These are phyloP conservation scores for Bembecia ichneumoniformis DNA, from an alignment of 2,888 invertebrate genomes.

Conservation along the genomic window DNA sequence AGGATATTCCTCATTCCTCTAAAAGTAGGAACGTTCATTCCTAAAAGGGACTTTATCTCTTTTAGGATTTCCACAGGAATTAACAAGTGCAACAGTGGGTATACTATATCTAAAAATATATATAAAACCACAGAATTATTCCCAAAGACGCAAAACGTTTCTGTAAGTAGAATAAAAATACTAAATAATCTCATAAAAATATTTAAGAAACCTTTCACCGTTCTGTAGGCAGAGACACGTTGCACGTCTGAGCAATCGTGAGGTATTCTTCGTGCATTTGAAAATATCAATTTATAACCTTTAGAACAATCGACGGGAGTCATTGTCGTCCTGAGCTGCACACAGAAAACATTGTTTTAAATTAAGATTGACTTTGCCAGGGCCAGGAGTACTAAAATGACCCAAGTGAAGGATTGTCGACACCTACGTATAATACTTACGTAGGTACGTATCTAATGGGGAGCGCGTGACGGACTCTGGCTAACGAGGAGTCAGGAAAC, in stretches of 20 bases:
- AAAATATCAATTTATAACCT: conserved; percentile 10
- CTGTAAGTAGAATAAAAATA: no score
- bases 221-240: conserved; percentile 3
- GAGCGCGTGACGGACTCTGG: conserved; percentile 44
- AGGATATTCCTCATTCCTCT: no score
- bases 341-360: neutral
- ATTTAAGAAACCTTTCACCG: conserved; percentile 14
- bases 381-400: conserved; percentile 1
- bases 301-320: neutral
- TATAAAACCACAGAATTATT: no score
- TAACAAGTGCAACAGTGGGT: no score
- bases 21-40: no score
- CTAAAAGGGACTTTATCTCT: no score
- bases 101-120: no score
- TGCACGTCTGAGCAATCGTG: conserved; percentile 3
- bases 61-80: no score
- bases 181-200: neutral
- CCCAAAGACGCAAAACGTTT: no score
- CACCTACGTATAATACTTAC: conserved; percentile 12
- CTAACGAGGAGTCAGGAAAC: conserved; percentile 19
- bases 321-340: conserved; percentile 3
- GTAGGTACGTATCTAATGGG: conserved; percentile 22
- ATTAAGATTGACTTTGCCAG: neutral
- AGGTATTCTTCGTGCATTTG: conserved; percentile 14
- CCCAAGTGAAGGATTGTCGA: conserved; percentile 10